Percentiles rank a stretch among this genome's conserved stretches.
phyloP scores from a whole-genome alignment of 2,797 vertebrate species.

The Anableps anableps region DNA sequence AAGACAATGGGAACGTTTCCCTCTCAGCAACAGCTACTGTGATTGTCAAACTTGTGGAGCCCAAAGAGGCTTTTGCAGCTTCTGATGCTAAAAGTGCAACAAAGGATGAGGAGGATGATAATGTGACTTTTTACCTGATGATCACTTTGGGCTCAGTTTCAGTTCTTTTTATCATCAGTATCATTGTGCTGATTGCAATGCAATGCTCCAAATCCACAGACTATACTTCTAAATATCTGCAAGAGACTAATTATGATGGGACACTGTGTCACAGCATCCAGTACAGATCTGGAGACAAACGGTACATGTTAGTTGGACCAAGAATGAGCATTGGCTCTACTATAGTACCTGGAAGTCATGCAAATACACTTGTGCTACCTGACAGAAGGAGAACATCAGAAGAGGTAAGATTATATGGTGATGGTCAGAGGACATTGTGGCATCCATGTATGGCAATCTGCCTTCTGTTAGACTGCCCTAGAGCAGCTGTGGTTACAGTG shows the following conservation, averaged over 20 bases:
- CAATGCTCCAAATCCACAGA: conserved; percentile 46
- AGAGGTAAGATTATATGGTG: neutral
- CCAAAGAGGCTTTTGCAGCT: conserved; percentile 69
- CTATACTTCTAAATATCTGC: conserved; percentile 42
- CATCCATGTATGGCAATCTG: too few species aligned
- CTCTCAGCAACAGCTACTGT: conserved; percentile 68
- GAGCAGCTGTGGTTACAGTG: too few species aligned
- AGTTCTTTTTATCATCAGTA: neutral
- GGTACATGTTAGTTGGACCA: neutral
- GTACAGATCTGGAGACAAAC: neutral
- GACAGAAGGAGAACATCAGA: neutral
- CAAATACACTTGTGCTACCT: neutral
- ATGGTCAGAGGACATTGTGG: too few species aligned
- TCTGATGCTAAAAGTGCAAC: conserved; percentile 43
- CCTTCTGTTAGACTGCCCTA: too few species aligned
- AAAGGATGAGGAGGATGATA: neutral
- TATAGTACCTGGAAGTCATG: neutral
- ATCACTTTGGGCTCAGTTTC: neutral
- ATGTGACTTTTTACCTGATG: conserved; percentile 29
- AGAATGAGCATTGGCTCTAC: neutral
- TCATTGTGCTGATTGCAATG: neutral
- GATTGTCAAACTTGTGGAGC: conserved; percentile 60
- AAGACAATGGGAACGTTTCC: conserved; percentile 57
- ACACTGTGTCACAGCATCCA: too few species aligned
- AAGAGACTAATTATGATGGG: neutral